Evolutionary conservation across 2,113 vertebrate genomes (phyloP).

Genomic region (Pomatorhinus ruficollis): DNA sequence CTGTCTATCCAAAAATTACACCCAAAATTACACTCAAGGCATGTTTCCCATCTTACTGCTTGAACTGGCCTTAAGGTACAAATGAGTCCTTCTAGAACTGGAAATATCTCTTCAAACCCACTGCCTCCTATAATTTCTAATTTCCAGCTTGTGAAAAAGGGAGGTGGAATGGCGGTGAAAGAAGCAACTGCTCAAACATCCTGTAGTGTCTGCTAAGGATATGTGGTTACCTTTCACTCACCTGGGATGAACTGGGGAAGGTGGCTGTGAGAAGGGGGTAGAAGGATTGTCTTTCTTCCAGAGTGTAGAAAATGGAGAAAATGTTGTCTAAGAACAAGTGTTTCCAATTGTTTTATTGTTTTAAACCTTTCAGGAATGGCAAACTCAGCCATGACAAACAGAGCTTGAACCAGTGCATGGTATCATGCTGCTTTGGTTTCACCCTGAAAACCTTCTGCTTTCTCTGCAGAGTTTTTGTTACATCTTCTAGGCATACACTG

Average conservation of each 20-base stretch:
- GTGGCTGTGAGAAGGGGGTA: not conserved
- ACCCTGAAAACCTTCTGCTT: not conserved
- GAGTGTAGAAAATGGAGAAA: not conserved
- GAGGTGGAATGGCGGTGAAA: not conserved
- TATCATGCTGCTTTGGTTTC: not conserved
- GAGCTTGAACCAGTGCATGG: not conserved
- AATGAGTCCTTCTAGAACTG: not conserved
- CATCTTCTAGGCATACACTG: not conserved
- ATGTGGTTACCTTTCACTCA: not conserved
- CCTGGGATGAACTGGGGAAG: not conserved
- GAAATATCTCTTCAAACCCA: not conserved
- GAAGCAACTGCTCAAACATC: not conserved
- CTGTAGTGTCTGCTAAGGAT: not conserved
- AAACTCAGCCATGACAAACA: not conserved
- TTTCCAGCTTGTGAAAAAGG: not conserved
- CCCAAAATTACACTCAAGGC: not conserved
- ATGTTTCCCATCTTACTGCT: not conserved
- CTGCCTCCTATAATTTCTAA: not conserved
- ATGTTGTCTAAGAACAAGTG: not conserved
- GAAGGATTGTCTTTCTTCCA: not conserved
- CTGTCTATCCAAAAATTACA: not conserved
- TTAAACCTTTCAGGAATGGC: not conserved
- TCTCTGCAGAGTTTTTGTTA: not conserved
- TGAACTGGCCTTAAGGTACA: not conserved
- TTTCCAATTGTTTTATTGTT: not conserved